Conservation (phyloP, 2,888 invertebrate species). For the Phortica magna region DNA sequence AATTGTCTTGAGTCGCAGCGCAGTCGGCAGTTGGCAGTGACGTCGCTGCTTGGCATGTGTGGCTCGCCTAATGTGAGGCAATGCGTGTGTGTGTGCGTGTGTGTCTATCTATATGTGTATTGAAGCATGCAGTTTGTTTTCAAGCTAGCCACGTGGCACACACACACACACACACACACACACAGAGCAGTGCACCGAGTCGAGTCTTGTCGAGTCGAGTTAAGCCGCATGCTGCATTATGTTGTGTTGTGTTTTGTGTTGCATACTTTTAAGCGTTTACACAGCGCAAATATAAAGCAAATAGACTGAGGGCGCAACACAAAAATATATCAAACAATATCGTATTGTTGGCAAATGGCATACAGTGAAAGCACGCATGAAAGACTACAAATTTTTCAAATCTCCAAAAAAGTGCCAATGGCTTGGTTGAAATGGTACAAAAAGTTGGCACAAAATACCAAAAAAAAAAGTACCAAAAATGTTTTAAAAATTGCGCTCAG, state of each 20-base stretch:
- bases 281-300: not conserved
- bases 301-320: not conserved
- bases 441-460: too few species aligned
- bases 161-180: not conserved
- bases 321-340: too few species aligned
- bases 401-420: too few species aligned
- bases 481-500: not conserved
- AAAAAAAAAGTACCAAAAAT: not conserved
- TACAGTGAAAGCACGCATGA: too few species aligned
- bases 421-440: too few species aligned
- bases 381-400: too few species aligned
- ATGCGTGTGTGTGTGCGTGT: slow-evolving; percentile 10
- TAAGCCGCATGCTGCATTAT: slow-evolving; percentile 27
- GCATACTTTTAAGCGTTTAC: slow-evolving; percentile 1
- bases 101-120: slow-evolving; percentile 8
- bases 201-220: not conserved
- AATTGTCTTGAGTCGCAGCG: not conserved
- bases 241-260: slow-evolving; percentile 18
- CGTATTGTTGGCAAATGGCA: too few species aligned
- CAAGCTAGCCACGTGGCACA: slow-evolving; percentile 20
- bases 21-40: not conserved
- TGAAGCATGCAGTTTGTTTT: slow-evolving; percentile 26
- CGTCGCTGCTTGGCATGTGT: not conserved
- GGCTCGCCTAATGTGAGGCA: not conserved
- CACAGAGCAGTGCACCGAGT: not conserved